Base-by-base conservation (phyloP, 2,888 invertebrate genomes). In the Drosophila mettleri region DNA sequence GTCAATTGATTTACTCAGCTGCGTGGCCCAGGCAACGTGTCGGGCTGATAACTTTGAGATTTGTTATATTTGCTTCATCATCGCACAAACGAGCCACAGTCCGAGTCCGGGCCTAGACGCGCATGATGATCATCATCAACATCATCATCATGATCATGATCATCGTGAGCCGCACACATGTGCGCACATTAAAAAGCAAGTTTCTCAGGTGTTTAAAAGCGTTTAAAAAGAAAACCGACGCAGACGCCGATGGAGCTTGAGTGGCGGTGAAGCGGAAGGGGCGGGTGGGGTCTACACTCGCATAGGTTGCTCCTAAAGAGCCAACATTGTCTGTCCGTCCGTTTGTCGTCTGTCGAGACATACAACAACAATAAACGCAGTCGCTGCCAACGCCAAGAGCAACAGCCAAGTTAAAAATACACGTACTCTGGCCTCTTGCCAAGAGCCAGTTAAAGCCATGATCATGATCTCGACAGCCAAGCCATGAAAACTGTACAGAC, bases 1-100 rank as follows among this genome's bases (percentile, higher is more conserved):
- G 78, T 88, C 91, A 92, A 91, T 92, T 92, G 92, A 92, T 92
- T 92, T 92, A 90, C 92, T 91, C 92, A 92, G 92, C 91, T 92
- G 91, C 90, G 41, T 54, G 62, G 29, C 31, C 66, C 46, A 49
- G 55, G 74, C 68, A 65, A 78, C 65, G 65, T 67, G 73, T 69
- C 75, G 78, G 83, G 82, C 79, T 83, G 88, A 84, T 88, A 84
- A 82, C 88, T 88, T 83, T 79, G 74, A 82, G 88, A 88, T 84
- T 84, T 84, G 88, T 84, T 84, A 83, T 84, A 84, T 84, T 88
- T 84, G 83, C 83, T 82, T 84, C 88, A 84, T 84, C 83, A 84
- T 84, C 71, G 74, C 88, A 68, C 86, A 88, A 83, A 88, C 88
- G 80, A 83, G 82, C 69, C 74, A 57, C 34, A 53, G 60, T 22